Evolutionary conservation across 2,797 vertebrate species (phyloP), one percentile per base, ranked within the genome.

Genomic region (Rhinoraja longicauda): DNA sequence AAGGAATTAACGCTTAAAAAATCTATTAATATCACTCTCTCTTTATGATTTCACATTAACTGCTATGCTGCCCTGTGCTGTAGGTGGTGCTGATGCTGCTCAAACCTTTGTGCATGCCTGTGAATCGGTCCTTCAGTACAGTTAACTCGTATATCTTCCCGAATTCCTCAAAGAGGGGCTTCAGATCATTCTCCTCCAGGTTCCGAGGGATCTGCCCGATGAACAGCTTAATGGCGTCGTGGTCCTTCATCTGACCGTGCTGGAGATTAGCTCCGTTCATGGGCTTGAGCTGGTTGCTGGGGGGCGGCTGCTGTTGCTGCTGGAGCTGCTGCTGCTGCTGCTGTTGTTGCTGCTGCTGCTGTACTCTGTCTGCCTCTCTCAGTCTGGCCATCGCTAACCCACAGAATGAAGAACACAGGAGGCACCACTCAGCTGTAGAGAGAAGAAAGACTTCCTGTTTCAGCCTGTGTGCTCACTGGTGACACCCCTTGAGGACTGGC

Each of bases 191-290:
- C 95, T 99, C 98, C 95, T 99, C 98, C 96, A 99, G 97, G 97
- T 99, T 98, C 95, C 98, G 97, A 95, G 98, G 98, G 96, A 99
- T 99, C 97, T 99, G 98, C 96, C 98, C 98, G 96, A 99, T 98
- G 96, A 99, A 99, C 94, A 99, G 98, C 97, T 99, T 99, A 96
- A 99, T 99, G 96, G 98, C 98, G 96, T 99, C 98, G 96, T 98
- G 98, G 97, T 99, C 98, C 97, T 99, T 99, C 98, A 98, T 98
- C 96, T 95, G 96, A 96, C 96, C 97, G 75, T 77, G 98, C 96
- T 97, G 97, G 96, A 96, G 96, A 97, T 98, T 97, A 96, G 97
- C 97, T 95, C 97, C 97, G 97, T 97, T 97, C 97, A 97, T 97
- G 97, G 97, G 96, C 96, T 97, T 97, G 95, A 97, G 96, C 96